phyloP scores from a whole-genome alignment of 1,140 invertebrate species.

The Bombus affinis region DNA sequence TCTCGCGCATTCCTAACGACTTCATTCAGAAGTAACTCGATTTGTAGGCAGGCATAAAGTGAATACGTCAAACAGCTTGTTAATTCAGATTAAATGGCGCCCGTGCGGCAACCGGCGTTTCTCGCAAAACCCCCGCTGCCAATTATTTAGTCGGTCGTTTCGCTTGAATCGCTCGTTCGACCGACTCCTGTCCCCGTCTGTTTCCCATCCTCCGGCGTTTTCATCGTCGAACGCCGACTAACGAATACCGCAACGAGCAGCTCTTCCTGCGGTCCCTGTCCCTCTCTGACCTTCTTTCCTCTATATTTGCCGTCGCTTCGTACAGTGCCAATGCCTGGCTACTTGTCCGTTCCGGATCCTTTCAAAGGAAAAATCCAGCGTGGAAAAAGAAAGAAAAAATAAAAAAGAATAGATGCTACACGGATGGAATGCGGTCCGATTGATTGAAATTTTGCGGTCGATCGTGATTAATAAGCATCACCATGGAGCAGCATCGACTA shows the following conservation, averaged over 20 bases:
- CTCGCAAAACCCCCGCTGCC: conserved; percentile 41
- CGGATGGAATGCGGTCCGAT: not conserved
- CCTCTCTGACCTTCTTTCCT: no score
- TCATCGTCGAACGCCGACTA: conserved; percentile 10
- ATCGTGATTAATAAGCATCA: conserved; percentile 32
- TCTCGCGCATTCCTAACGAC: conserved; percentile 49
- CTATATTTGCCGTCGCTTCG: not conserved
- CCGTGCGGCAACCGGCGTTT: conserved; percentile 38
- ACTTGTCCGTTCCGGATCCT: conserved; percentile 14
- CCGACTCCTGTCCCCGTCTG: not conserved
- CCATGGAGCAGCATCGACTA: not conserved
- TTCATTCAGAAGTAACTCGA: conserved; percentile 60
- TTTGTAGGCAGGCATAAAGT: conserved; percentile 48
- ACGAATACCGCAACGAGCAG: conserved; percentile 36
- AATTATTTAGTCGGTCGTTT: conserved; percentile 57
- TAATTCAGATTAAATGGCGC: conserved; percentile 61
- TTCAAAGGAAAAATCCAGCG: conserved; percentile 8
- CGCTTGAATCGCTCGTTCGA: conserved; percentile 29
- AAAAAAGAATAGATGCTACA: not conserved
- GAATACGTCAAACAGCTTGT: conserved; percentile 60
- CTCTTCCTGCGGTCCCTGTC: not conserved
- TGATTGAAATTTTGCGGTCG: conserved; percentile 32
- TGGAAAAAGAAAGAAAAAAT: not conserved
- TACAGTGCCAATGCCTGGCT: not conserved
- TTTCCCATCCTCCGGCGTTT: not conserved